Conservation (phyloP, 2,888 invertebrate genomes). For the Monochamus alternatus region DNA sequence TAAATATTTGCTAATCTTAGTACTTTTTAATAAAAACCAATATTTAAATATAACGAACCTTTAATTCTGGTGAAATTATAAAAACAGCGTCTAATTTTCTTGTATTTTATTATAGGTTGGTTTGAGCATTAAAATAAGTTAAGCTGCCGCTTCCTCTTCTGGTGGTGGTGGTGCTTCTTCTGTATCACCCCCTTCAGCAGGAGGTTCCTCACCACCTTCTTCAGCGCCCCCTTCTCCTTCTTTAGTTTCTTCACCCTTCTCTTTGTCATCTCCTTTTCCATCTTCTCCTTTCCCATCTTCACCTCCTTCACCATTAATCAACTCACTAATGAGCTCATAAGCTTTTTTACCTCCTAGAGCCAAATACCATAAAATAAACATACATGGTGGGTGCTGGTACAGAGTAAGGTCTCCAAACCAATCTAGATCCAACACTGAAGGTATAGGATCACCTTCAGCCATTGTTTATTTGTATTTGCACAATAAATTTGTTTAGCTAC, state of each 20-base stretch:
- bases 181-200: not conserved
- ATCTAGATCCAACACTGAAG: conserved; percentile 39
- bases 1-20: too few species aligned
- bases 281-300: not conserved
- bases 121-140: not conserved
- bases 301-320: not conserved
- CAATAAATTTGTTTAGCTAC: conserved; percentile 5
- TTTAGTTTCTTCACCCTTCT: not conserved
- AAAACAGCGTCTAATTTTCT: too few species aligned
- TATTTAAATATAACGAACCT: too few species aligned
- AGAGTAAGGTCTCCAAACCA: conserved; percentile 44
- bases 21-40: too few species aligned
- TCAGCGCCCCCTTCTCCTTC: not conserved
- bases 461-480: conserved; percentile 3
- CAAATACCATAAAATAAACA: conserved; percentile 52
- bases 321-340: conserved; percentile 34
- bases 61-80: too few species aligned
- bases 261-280: not conserved
- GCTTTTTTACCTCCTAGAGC: conserved; percentile 38
- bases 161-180: conserved; percentile 6
- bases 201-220: not conserved
- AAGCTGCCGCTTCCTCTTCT: not conserved
- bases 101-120: too few species aligned
- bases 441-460: conserved; percentile 14
- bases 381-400: conserved; percentile 55